Percentiles rank a stretch among this genome's conserved stretches.
phyloP scores from a whole-genome alignment of 2,113 vertebrate genomes.

The Dendropsophus ebraccatus region DNA sequence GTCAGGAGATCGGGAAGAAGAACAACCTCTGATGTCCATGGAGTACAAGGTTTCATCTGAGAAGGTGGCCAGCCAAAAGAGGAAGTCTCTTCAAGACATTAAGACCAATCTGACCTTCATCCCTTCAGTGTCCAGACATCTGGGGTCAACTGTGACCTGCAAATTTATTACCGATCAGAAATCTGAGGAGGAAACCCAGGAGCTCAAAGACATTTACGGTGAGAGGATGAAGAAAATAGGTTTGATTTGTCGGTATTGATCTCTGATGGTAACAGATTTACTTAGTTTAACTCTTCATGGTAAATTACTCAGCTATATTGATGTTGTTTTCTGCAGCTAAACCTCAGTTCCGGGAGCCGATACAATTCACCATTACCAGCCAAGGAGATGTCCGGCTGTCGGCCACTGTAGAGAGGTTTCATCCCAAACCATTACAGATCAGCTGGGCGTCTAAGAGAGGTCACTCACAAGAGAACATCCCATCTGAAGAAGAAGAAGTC shows the following conservation, averaged over 20 bases:
- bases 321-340: constrained; percentile 29
- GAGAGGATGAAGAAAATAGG: not conserved
- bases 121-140: constrained; percentile 34
- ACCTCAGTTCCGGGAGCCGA: constrained; percentile 29
- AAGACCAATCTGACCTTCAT: constrained; percentile 28
- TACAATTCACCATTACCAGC: not conserved
- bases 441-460: not conserved
- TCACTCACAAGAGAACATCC: not conserved
- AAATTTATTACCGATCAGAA: not conserved
- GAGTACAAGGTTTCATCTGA: constrained; percentile 18
- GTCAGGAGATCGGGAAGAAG: not conserved
- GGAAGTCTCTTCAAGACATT: not conserved
- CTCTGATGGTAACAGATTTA: not conserved
- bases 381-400: constrained; percentile 10
- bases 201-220: constrained; percentile 22
- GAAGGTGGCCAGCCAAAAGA: not conserved
- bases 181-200: not conserved
- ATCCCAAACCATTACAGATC: constrained; percentile 17
- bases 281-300: not conserved
- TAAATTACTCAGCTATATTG: not conserved
- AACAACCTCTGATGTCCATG: constrained; percentile 27
- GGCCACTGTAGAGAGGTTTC: not conserved
- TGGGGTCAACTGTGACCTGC: constrained; percentile 1
- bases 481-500: not conserved
- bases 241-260: too few relatives aligned